Base-by-base conservation (phyloP, 2,113 vertebrate species). In the Pangasianodon gigas region DNA sequence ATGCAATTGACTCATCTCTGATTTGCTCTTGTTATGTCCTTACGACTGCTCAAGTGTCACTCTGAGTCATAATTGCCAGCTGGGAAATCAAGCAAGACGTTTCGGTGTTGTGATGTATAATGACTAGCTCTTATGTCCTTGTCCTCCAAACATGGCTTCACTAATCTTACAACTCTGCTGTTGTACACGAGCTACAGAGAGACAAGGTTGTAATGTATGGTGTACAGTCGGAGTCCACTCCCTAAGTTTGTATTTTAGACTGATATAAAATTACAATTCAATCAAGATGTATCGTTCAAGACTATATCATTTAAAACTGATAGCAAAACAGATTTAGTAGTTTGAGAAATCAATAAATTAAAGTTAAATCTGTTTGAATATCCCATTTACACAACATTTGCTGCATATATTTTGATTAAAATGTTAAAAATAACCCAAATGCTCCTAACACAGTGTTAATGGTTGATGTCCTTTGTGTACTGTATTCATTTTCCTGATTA, bases 31-130 rank as follows among this genome's bases (percentile, higher is more conserved):
- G 29, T 87, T 75, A 41, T 54, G 41, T 82, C 19, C 58, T 52
- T 79, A 65, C 24, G 37, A 83, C 77, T 88, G 77, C 80, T 88
- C 24, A 10, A 84, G 88, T 84, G 80, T 89, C 88, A 84, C 37
- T 89, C 88, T 84, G 80, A 89, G 54, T 89, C 88, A 75, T 48
- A 48, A 51, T 24, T n/a, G n/a, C 81, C 88, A 89, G 88, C 65
- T 89, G 88, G 88, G 54, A 74, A 77, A 51, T 71, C 81, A 74
- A 21, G 58, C 79, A 69, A 82, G 79, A 79, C 9, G 60, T 86
- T 81, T 84, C 80, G 84, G 52, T 84, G 51, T 16, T n/a, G 48
- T 18, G 80, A 46, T 44, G 44, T 82, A 18, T 67, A 82, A 88
- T 52, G 58, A 90, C 48, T 65, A 52, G 29, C 2, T 56, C 32